Evolutionary conservation across 2,888 invertebrate species (phyloP), one percentile per base, ranked within the genome.

Genomic region (Amiota communis): DNA sequence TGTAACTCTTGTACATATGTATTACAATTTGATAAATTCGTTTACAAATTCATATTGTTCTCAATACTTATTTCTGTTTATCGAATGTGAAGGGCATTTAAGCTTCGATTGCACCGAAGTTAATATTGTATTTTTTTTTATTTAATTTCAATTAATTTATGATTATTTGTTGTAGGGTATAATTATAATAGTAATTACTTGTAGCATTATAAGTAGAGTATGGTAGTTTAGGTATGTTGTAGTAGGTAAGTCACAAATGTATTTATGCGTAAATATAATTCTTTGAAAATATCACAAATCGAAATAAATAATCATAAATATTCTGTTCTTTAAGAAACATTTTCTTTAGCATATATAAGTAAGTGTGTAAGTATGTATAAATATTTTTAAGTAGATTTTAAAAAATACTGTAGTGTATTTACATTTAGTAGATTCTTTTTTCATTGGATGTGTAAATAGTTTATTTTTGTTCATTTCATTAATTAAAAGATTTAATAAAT

Each of bases 281-380:
- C 81, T 82, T 83, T 81, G 85, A 83, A 83, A 85, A 83, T 83
- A 83, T 83, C 83, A 83, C 83, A 83, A 83, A 83, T 83, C 75
- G 77, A 85, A 85, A 68, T 81, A 85, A 83, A 77, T 81, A 81
- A 81, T 75, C 73, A 80, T 80, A 78, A 74, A 76, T 73, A 46
- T 57, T 71, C 56, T 65, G 48, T 72, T 46, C 9, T 51, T 48
- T 67, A 17, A 46, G 49, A 68, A 74, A 67, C 59, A 59, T 64
- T 65, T 51, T 59, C 23, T 70, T 59, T 51, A 10, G 36, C 36
- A 36, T 36, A 36, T 3, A 23, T 51, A 36, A 12, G 10, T 15
- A 23, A 23, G 23, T 23, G 3, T n/a, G 23, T 23, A 57, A 47
- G 47, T 57, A n/a, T 61, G 17, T 51, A 47, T 74, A 74, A 74